These are phyloP conservation scores for Standfussiana lucernea DNA, from an alignment of 2,888 invertebrate species.

Conservation along the genomic window DNA sequence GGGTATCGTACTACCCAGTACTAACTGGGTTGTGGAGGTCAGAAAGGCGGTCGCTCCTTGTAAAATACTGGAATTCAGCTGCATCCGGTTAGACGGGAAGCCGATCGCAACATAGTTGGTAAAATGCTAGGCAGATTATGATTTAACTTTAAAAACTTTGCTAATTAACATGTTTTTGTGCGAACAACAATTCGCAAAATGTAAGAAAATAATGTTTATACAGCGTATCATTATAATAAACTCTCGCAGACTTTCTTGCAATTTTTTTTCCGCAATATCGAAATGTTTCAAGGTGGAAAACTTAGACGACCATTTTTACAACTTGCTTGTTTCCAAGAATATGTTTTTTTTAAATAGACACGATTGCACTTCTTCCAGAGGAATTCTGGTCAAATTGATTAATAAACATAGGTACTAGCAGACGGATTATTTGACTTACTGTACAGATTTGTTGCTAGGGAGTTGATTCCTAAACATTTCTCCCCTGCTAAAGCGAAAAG, in stretches of 20 bases:
- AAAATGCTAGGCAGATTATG: too few relatives aligned
- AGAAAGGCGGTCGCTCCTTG: too few relatives aligned
- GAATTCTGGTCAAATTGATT: too few relatives aligned
- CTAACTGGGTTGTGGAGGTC: too few relatives aligned
- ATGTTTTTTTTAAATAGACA: not conserved
- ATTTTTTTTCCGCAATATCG: conserved; percentile 3
- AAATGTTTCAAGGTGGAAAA: not conserved
- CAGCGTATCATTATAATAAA: not conserved
- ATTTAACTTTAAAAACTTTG: not conserved
- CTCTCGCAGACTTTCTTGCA: not conserved
- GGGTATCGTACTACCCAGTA: too few relatives aligned
- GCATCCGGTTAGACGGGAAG: too few relatives aligned
- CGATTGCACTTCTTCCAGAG: not conserved
- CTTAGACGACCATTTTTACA: not conserved
- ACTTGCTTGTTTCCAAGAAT: not conserved
- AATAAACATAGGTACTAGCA: too few relatives aligned
- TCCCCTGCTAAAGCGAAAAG: not conserved
- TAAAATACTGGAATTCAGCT: too few relatives aligned
- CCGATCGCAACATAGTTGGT: too few relatives aligned
- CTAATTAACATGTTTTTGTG: not conserved
- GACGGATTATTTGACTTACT: not conserved
- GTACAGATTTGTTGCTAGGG: not conserved
- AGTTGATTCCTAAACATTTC: not conserved
- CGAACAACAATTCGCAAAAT: not conserved
- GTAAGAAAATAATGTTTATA: not conserved